These are phyloP conservation scores for Temnopleurus reevesii DNA, from an alignment of 53 echinoderm and acorn worm species.

Conservation along the genomic window DNA sequence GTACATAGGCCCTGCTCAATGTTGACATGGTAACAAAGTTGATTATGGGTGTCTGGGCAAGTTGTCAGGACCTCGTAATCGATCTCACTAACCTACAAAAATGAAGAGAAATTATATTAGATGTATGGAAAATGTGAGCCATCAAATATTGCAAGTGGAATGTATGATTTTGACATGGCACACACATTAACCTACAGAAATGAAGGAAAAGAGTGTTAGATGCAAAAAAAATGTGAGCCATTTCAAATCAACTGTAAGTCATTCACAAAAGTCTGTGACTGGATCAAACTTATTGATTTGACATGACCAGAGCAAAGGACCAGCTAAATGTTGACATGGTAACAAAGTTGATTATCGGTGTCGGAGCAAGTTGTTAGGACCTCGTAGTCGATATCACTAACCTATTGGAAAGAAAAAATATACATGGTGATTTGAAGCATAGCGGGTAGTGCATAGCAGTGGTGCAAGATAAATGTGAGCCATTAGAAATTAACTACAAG, in stretches of 20 bases:
- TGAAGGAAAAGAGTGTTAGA: too few relatives aligned
- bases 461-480: too few relatives aligned
- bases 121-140: background rate
- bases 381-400: background rate
- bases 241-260: too few relatives aligned
- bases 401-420: background rate
- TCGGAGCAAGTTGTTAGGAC: background rate
- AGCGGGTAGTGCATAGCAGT: too few relatives aligned
- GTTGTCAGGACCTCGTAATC: background rate
- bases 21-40: background rate
- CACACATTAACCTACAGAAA: too few relatives aligned
- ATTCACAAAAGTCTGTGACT: too few relatives aligned
- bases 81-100: background rate
- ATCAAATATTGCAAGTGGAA: too few relatives aligned
- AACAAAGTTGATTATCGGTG: background rate
- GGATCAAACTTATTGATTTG: too few relatives aligned
- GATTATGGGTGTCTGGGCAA: background rate
- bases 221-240: too few relatives aligned
- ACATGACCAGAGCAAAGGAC: slow-evolving; percentile 69
- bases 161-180: too few relatives aligned
- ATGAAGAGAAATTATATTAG: background rate
- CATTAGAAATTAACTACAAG: too few relatives aligned
- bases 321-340: slow-evolving; percentile 61
- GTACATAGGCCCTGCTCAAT: slow-evolving; percentile 73
- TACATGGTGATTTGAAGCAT: too few relatives aligned